Conservation (phyloP, 2,888 invertebrate species). For the Nowickia ferox region DNA sequence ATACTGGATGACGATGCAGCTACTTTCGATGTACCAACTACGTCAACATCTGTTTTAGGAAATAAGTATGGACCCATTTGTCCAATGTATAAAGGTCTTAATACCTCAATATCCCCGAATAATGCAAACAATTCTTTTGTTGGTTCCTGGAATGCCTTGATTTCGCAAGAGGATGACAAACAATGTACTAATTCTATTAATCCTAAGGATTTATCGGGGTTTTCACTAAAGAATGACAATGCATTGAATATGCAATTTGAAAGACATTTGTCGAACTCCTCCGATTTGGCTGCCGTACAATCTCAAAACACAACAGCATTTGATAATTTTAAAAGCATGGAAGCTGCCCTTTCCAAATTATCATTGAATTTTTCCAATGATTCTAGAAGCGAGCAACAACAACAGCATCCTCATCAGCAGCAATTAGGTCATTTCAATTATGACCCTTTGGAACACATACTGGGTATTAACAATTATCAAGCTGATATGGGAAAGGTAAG, state of each 20-base stretch:
- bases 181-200: slow-evolving; percentile 47
- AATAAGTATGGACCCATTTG: slow-evolving; percentile 89
- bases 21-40: slow-evolving; percentile 86
- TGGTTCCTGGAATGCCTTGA: slow-evolving; percentile 75
- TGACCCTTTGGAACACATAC: slow-evolving; percentile 71
- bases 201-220: slow-evolving; percentile 71
- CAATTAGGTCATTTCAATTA: slow-evolving; percentile 71
- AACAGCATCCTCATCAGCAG: slow-evolving; percentile 58
- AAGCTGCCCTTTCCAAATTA: slow-evolving; percentile 74
- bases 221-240: slow-evolving; percentile 68
- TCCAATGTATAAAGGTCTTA: slow-evolving; percentile 79
- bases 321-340: slow-evolving; percentile 74
- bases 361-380: slow-evolving; percentile 71
- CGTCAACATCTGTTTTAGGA: slow-evolving; percentile 80
- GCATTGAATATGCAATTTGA: slow-evolving; percentile 59
- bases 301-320: slow-evolving; percentile 62
- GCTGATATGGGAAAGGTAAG: slow-evolving; percentile 73
- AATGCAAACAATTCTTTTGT: slow-evolving; percentile 72
- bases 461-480: slow-evolving; percentile 66
- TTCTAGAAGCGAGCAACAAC: slow-evolving; percentile 61
- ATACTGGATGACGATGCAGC: slow-evolving; percentile 86
- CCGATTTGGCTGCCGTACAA: slow-evolving; percentile 48
- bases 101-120: slow-evolving; percentile 50
- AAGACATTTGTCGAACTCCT: slow-evolving; percentile 57
- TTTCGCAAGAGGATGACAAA: slow-evolving; percentile 68